Evolutionary conservation across 2,888 invertebrate species (phyloP).

Genomic region (Archips crataeganus): DNA sequence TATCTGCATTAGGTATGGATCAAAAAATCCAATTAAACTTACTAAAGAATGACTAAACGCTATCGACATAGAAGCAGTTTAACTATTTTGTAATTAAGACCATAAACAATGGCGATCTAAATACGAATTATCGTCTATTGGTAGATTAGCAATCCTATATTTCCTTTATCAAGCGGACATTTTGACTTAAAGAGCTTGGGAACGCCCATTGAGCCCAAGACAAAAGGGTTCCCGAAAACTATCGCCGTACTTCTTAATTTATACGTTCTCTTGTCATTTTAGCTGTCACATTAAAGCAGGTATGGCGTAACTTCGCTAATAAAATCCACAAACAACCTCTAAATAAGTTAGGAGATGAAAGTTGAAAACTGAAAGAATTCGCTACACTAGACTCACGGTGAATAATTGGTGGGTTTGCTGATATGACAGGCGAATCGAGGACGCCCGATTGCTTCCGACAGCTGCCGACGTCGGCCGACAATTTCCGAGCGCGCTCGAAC

Average conservation of each 20-base stretch:
- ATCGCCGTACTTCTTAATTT: conserved; percentile 33
- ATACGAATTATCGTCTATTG: not conserved
- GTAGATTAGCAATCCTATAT: not conserved
- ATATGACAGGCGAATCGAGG: conserved; percentile 61
- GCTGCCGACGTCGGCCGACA: conserved; percentile 40
- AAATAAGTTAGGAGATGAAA: conserved; percentile 65
- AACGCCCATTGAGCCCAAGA: conserved; percentile 5
- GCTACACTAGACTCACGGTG: conserved; percentile 55
- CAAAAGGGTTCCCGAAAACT: conserved; percentile 38
- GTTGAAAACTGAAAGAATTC: conserved; percentile 52
- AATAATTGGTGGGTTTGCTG: conserved; percentile 64
- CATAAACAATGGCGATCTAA: not conserved
- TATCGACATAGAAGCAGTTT: no score
- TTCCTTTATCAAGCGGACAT: not conserved
- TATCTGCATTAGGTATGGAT: no score
- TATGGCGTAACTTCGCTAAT: conserved; percentile 38
- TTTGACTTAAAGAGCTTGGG: not conserved
- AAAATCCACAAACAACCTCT: conserved; percentile 47
- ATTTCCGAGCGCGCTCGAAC: conserved; percentile 34
- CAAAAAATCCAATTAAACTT: no score
- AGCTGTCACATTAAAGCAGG: conserved; percentile 36
- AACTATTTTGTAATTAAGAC: no score
- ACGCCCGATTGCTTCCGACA: conserved; percentile 56
- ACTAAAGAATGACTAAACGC: no score
- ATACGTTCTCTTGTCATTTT: conserved; percentile 39